Percentiles rank a stretch among this genome's conserved stretches.
These are phyloP conservation scores for Cryptosula pallasiana DNA, from an alignment of 2,888 invertebrate species.

Conservation along the genomic window DNA sequence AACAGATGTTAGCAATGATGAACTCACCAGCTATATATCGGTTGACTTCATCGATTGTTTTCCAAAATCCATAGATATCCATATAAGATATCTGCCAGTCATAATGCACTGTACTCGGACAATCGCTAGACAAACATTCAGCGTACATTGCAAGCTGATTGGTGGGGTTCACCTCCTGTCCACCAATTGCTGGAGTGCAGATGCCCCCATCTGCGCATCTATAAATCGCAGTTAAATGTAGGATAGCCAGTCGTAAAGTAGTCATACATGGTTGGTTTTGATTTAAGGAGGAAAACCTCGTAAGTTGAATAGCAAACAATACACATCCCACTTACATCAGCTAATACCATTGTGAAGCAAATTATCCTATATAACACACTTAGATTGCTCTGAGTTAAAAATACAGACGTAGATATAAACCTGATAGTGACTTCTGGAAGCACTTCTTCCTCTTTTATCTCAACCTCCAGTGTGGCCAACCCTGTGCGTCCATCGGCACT, in stretches of 20 bases:
- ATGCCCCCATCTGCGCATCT: conserved; percentile 30
- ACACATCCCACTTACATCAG: too few species aligned
- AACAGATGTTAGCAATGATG: too few species aligned
- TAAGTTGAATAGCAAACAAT: too few species aligned
- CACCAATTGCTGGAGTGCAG: conserved; percentile 28
- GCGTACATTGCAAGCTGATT: conserved; percentile 30
- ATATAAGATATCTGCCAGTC: neutral
- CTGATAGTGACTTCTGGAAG: neutral
- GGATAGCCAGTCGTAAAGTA: too few species aligned
- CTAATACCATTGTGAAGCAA: too few species aligned
- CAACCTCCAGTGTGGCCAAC: neutral
- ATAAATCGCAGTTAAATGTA: too few species aligned
- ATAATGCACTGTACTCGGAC: neutral
- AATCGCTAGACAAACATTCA: neutral
- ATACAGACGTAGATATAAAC: too few species aligned
- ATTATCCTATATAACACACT: too few species aligned
- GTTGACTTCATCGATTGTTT: neutral
- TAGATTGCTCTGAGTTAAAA: too few species aligned
- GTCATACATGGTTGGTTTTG: too few species aligned
- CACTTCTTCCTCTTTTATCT: neutral
- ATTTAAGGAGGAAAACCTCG: too few species aligned
- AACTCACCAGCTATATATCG: neutral
- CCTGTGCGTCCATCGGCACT: neutral
- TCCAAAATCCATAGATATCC: neutral
- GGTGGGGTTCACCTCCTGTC: conserved; percentile 31